Conservation (phyloP, 2,113 vertebrate species). For the Tachycineta bicolor region DNA sequence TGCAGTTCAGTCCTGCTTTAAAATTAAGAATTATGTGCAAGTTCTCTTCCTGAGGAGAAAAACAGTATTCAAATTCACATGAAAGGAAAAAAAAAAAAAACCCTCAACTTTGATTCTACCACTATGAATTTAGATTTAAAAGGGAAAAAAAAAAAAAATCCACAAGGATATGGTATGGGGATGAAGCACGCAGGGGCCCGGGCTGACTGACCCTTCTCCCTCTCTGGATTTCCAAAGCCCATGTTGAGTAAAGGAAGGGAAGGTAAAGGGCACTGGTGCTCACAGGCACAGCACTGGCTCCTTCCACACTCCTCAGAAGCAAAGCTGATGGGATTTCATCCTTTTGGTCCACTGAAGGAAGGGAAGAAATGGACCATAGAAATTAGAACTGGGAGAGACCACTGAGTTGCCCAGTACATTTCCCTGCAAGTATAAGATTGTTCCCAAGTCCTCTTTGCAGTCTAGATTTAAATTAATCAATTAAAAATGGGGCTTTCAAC, state of each 20-base stretch:
- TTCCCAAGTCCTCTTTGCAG: background rate
- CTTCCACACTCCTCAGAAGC: background rate
- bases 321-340: slow-evolving; percentile 4
- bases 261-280: background rate
- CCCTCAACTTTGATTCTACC: background rate
- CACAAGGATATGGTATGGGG: background rate
- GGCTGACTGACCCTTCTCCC: background rate
- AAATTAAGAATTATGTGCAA: background rate
- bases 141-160: background rate
- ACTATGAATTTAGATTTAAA: background rate
- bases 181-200: background rate
- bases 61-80: background rate
- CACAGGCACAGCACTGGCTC: background rate
- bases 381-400: slow-evolving; percentile 53
- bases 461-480: slow-evolving; percentile 50
- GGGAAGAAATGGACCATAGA: slow-evolving; percentile 46
- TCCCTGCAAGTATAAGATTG: background rate
- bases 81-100: background rate
- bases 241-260: background rate
- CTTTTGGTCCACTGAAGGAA: background rate
- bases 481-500: slow-evolving; percentile 26
- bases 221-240: background rate
- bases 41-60: background rate
- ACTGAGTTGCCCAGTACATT: slow-evolving; percentile 8
- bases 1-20: background rate